These are phyloP conservation scores for Beris morrisii DNA, from an alignment of 2,888 invertebrate genomes.

Conservation along the genomic window DNA sequence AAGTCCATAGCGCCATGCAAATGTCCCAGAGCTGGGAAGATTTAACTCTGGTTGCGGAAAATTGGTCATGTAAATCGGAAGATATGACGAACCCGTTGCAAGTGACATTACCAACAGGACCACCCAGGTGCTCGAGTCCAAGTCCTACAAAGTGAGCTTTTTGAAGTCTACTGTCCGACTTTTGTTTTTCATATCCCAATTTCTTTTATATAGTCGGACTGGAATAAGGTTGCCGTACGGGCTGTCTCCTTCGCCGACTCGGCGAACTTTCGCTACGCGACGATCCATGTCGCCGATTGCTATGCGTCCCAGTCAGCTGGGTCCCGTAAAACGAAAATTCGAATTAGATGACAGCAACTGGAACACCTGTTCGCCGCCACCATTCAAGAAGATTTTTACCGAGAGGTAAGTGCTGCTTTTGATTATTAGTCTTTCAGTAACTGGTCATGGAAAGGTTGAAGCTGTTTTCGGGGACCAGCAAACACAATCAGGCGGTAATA, in stretches of 20 bases:
- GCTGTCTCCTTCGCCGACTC: constrained; percentile 82
- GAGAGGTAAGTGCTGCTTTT: constrained; percentile 47
- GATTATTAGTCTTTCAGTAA: constrained; percentile 1
- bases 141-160: constrained; percentile 60
- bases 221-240: constrained; percentile 57
- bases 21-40: constrained; percentile 96
- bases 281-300: constrained; percentile 88
- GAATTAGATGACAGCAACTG: constrained; percentile 53
- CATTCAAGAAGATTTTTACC: constrained; percentile 54
- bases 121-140: constrained; percentile 62
- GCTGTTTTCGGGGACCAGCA: background rate
- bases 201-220: constrained; percentile 45
- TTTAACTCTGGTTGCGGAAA: constrained; percentile 71
- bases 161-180: background rate
- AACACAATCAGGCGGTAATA: background rate
- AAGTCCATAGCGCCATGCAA: constrained; percentile 87
- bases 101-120: constrained; percentile 56
- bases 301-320: constrained; percentile 74
- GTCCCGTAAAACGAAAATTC: constrained; percentile 63
- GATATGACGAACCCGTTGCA: constrained; percentile 56
- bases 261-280: constrained; percentile 77
- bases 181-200: background rate
- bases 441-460: background rate
- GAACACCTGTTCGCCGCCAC: constrained; percentile 53
- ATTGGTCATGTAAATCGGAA: constrained; percentile 63